Conservation (phyloP, 2,113 vertebrate genomes). For the Phycodurus eques region DNA sequence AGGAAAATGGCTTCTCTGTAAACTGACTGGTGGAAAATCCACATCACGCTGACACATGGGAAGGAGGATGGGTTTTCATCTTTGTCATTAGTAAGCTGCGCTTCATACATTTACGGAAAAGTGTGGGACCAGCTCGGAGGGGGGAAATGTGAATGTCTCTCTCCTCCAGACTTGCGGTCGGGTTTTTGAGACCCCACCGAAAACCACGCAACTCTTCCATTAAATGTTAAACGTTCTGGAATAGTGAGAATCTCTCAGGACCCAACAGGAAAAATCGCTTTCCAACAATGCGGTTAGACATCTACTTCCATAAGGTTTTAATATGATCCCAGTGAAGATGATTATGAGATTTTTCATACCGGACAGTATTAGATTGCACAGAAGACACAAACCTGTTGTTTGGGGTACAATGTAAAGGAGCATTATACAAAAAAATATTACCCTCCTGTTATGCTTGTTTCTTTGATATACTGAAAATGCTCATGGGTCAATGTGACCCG, state of each 20-base stretch:
- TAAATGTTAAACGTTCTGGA: conserved; percentile 39
- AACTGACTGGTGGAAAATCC: conserved; percentile 67
- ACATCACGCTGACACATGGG: conserved; percentile 40
- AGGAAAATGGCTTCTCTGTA: conserved; percentile 39
- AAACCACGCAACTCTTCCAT: conserved; percentile 56
- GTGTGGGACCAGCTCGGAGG: conserved; percentile 49
- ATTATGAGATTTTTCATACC: background rate
- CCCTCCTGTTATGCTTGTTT: background rate
- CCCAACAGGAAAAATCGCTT: conserved; percentile 22
- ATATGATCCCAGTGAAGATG: background rate
- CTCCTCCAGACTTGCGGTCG: conserved; percentile 24
- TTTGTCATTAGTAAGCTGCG: conserved; percentile 43
- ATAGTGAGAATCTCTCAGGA: conserved; percentile 27
- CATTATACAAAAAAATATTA: too few relatives aligned
- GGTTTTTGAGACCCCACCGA: conserved; percentile 32
- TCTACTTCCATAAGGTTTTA: background rate
- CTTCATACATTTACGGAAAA: conserved; percentile 60
- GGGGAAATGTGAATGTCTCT: conserved; percentile 47
- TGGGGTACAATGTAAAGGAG: too few relatives aligned
- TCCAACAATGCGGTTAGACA: conserved; percentile 18
- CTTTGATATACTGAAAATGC: background rate
- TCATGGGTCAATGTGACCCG: too few relatives aligned
- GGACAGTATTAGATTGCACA: conserved; percentile 3
- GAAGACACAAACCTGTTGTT: background rate
- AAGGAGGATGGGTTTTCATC: conserved; percentile 34